Conservation (phyloP, 2,888 invertebrate genomes). For the Griposia aprilina region DNA sequence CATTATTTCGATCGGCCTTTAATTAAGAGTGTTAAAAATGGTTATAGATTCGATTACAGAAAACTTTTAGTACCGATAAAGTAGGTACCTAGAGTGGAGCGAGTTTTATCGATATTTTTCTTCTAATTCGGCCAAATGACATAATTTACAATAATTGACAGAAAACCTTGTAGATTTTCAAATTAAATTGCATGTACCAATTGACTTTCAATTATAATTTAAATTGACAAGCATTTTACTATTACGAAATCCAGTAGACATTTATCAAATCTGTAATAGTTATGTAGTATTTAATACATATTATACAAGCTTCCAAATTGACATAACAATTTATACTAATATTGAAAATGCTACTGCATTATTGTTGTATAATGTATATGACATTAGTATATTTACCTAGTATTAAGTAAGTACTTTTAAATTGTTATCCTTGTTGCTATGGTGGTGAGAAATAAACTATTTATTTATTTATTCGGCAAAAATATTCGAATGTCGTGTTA, state of each 20-base stretch:
- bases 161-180: background rate
- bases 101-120: background rate
- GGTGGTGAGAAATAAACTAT: no score
- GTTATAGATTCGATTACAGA: background rate
- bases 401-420: no score
- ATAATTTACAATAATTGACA: background rate
- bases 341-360: no score
- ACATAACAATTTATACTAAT: background rate
- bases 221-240: constrained; percentile 16
- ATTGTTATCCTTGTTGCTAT: no score
- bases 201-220: background rate
- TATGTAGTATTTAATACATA: background rate
- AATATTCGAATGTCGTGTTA: no score
- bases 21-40: background rate
- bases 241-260: background rate
- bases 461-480: no score
- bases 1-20: no score
- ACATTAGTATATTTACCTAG: no score
- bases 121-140: background rate
- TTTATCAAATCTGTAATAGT: background rate
- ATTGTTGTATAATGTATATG: no score
- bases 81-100: background rate
- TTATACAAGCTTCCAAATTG: background rate
- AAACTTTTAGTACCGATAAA: background rate
- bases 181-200: background rate